Evolutionary conservation across 2,113 vertebrate genomes (phyloP), one percentile per base, ranked within the genome.

Genomic region (Coptodon rendalli): DNA sequence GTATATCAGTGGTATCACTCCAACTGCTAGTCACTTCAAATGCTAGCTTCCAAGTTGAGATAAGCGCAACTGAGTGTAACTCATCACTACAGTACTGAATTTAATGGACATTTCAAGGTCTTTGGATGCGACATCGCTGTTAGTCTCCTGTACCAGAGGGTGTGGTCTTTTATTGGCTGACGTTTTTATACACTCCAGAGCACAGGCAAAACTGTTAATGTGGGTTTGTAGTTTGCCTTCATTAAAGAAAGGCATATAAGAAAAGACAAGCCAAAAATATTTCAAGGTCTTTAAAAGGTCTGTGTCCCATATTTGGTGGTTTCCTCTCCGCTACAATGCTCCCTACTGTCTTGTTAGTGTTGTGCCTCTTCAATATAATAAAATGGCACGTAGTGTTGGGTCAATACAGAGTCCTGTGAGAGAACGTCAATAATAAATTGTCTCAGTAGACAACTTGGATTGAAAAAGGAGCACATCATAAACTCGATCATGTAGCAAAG

Each of bases 261-360:
- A 76, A 45, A 19, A 76, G 16, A 45, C 6, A 50, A 50, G 71
- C 27, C 24, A 31, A 78, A 76, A 31, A 76, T 11, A 76, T 76
- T 48, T 48, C 0, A 38, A n/a, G 19, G 61, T 66, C 34, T 66
- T 2, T 27, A 68, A 34, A 24, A 50, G 36, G 50, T 43, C 71
- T 22, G n/a, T 11, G 53, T n/a, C 24, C 8, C 50, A 56, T 40
- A 19, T 78, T 61, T 36, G 79, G 87, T 19, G 63, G 84, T 78
- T 48, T 36, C 71, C 57, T 59, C 80, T 84, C 68, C 48, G 13
- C 24, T 73, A 24, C 38, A 43, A 50, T 31, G 59, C 78, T 87
- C 83, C 80, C 73, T 36, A 50, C 85, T 86, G 86, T 79, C 89
- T 90, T 59, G 76, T 91, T 91, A 91, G 79, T 13, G 78, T 7